Evolutionary conservation across 1,140 invertebrate species (phyloP), one percentile per base, ranked within the genome.

Genomic region (Drosophila mojavensis): DNA sequence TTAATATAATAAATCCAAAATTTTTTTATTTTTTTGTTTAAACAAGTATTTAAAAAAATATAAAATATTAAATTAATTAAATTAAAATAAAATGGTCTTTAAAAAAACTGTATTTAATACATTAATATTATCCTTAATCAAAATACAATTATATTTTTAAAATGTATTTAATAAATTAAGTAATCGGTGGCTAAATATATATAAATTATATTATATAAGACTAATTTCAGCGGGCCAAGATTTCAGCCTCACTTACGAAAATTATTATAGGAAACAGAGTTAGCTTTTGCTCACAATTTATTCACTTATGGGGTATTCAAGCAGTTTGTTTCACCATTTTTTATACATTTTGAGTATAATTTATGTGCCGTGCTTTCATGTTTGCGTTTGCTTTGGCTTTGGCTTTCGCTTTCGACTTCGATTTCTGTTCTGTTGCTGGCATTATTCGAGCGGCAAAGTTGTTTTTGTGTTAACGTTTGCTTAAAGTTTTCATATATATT

Each of bases 381-480:
- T 59, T 55, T 41, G 51, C 33, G 45, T 70, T 59, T 47, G 43
- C 43, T 56, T 58, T 59, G 10, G 15, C 26, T 60, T 60, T 68
- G 33, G 51, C 54, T 72, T 83, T 48, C 20, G 51, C 11, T 56
- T 17, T 68, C 15, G 33, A 24, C 10, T 48, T 68, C 70, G 58
- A 55, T 36, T 64, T 39, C 51, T 47, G 51, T 20, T 68, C 47
- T 13, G 28, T 4, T 24, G 9, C 7, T 53, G 11, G 26, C 63
- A 65, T 59, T 61, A 28, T 36, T 67, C 61, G 43, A 50, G 47
- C 58, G 45, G 56, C 61, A 72, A 68, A 54, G 39, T 54, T 81
- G 39, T 48, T 81, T 60, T 81, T 55, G 20, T 86, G 82, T 82
- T 67, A 51, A 70, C 71, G 83, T 82, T 65, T 55, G 79, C 82